These are phyloP conservation scores for Plebejus melissa DNA, from an alignment of 2,888 invertebrate species.

Conservation along the genomic window DNA sequence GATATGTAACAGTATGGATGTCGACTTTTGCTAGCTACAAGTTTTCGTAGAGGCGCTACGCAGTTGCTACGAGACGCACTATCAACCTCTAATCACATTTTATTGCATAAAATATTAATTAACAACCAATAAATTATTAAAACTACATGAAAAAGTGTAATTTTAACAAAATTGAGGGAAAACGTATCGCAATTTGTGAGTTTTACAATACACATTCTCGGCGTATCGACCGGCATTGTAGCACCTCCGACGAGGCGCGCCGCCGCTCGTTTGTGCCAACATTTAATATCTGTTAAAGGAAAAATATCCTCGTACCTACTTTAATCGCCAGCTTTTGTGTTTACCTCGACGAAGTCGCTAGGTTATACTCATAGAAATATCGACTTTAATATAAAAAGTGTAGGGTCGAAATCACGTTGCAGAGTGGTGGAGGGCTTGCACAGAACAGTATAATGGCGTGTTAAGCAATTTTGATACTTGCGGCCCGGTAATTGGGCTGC, in stretches of 20 bases:
- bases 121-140: not conserved
- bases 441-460: slow-evolving; percentile 20
- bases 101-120: not conserved
- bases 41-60: too few species aligned
- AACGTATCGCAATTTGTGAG: not conserved
- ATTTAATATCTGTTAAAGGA: slow-evolving; percentile 26
- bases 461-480: slow-evolving; percentile 26
- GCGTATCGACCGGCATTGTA: slow-evolving; percentile 3
- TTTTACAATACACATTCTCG: not conserved
- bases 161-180: slow-evolving; percentile 2
- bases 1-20: too few species aligned
- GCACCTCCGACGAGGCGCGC: slow-evolving; percentile 16
- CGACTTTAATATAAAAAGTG: not conserved
- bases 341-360: slow-evolving; percentile 1
- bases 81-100: not conserved
- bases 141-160: not conserved
- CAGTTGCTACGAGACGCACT: too few species aligned
- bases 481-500: slow-evolving; percentile 18
- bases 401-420: not conserved
- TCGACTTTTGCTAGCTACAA: too few species aligned
- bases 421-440: not conserved
- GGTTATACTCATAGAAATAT: not conserved
- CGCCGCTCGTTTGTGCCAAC: slow-evolving; percentile 21
- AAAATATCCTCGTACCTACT: slow-evolving; percentile 20
- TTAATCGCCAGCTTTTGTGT: slow-evolving; percentile 12